Evolutionary conservation across 2,888 invertebrate species (phyloP).

Genomic region (Apotomis capreana): DNA sequence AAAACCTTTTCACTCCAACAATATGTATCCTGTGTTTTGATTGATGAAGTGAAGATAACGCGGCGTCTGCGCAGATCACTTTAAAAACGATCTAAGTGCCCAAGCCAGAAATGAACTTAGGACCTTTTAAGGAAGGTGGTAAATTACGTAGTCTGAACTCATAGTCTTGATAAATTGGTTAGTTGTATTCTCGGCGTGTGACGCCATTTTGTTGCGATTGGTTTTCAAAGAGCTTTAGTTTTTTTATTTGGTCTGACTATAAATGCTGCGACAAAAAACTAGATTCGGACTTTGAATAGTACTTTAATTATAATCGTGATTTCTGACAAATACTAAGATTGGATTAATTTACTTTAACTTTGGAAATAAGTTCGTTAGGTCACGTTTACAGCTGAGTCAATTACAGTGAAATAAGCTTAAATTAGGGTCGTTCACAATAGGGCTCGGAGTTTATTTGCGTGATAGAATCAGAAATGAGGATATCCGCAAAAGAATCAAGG

Average conservation of each 20-base stretch:
- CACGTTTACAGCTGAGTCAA: too few relatives aligned
- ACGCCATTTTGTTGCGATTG: conserved; percentile 62
- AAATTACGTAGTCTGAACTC: conserved; percentile 64
- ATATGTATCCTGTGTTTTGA: conserved; percentile 80
- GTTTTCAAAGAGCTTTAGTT: conserved; percentile 52
- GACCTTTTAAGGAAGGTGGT: not conserved
- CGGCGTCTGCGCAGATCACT: conserved; percentile 52
- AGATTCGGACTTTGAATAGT: conserved; percentile 4
- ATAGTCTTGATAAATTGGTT: conserved; percentile 70
- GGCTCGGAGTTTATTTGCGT: too few relatives aligned
- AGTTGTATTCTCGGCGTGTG: conserved; percentile 66
- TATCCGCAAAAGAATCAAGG: too few relatives aligned
- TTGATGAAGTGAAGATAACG: conserved; percentile 74
- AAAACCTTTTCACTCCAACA: conserved; percentile 60
- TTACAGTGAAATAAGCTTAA: too few relatives aligned
- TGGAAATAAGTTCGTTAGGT: not conserved
- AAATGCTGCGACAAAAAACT: conserved; percentile 6
- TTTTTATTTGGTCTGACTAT: conserved; percentile 26
- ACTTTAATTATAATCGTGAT: not conserved
- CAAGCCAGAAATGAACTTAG: not conserved
- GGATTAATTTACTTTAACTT: not conserved
- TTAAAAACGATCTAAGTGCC: conserved; percentile 5
- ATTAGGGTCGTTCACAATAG: too few relatives aligned
- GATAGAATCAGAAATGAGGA: too few relatives aligned
- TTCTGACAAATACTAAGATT: not conserved